phyloP scores from a whole-genome alignment of 2,113 vertebrate genomes.

The Plectropomus leopardus region DNA sequence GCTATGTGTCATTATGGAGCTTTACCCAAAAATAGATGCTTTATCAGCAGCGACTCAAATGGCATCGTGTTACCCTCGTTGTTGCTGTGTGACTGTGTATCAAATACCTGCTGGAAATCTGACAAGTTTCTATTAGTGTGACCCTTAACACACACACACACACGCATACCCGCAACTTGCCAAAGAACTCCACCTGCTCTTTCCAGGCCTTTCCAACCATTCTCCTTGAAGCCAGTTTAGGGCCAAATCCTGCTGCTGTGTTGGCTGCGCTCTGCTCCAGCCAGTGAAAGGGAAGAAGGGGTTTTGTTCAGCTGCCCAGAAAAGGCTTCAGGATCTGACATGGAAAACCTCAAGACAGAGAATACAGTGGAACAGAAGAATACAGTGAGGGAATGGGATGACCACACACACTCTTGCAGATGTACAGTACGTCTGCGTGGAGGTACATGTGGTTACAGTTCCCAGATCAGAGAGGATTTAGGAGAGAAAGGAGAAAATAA shows the following conservation, averaged over 20 bases:
- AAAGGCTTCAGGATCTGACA: constrained; percentile 43
- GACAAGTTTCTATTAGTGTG: constrained; percentile 36
- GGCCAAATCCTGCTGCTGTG: constrained; percentile 60
- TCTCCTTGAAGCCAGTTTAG: constrained; percentile 26
- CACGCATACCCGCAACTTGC: constrained; percentile 27
- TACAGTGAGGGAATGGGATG: constrained; percentile 32
- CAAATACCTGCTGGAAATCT: constrained; percentile 53
- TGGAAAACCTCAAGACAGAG: constrained; percentile 53
- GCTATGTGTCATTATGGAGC: constrained; percentile 42
- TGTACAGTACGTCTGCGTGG: constrained; percentile 35
- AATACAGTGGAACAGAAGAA: constrained; percentile 24
- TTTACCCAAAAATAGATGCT: constrained; percentile 52
- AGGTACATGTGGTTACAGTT: constrained; percentile 11
- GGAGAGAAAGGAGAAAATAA: constrained; percentile 17
- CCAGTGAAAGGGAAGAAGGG: constrained; percentile 51
- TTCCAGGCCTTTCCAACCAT: constrained; percentile 56
- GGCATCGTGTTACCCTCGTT: constrained; percentile 58
- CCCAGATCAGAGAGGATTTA: constrained; percentile 8
- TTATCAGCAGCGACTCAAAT: constrained; percentile 48
- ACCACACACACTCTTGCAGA: constrained; percentile 34
- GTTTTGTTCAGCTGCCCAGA: constrained; percentile 66
- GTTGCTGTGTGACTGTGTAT: constrained; percentile 52
- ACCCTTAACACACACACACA: constrained; percentile 17
- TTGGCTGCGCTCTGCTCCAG: constrained; percentile 43
- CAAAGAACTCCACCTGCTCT: constrained; percentile 73